These are phyloP conservation scores for Epiblema foenella DNA, from an alignment of 2,888 invertebrate genomes.

Conservation along the genomic window DNA sequence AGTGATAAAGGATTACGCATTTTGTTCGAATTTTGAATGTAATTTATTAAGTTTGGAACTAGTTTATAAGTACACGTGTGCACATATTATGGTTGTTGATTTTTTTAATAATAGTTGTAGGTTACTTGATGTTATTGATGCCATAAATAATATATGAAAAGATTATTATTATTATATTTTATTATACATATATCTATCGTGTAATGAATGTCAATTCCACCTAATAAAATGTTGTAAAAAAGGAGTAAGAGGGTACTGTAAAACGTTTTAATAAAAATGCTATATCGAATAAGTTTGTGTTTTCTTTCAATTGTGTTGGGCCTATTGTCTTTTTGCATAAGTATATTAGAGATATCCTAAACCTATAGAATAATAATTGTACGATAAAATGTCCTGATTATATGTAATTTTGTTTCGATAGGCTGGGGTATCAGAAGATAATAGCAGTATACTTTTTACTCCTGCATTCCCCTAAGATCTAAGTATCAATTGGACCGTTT, in stretches of 20 bases:
- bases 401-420: too few relatives aligned
- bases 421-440: too few relatives aligned
- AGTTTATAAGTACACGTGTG: constrained; percentile 49
- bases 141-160: not conserved
- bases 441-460: not conserved
- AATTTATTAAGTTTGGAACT: constrained; percentile 31
- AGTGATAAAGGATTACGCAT: constrained; percentile 42
- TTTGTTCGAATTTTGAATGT: constrained; percentile 48
- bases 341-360: too few relatives aligned
- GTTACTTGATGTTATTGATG: not conserved
- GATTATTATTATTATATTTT: too few relatives aligned
- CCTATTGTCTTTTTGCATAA: too few relatives aligned
- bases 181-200: too few relatives aligned
- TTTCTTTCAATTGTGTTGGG: not conserved
- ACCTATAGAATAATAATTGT: too few relatives aligned
- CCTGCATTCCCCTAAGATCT: not conserved
- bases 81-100: not conserved
- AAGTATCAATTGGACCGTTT: too few relatives aligned
- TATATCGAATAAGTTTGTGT: not conserved
- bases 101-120: not conserved
- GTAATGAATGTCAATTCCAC: too few relatives aligned
- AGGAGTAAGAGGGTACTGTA: too few relatives aligned
- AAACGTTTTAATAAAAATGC: not conserved
- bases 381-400: too few relatives aligned
- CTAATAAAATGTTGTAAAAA: too few relatives aligned